Evolutionary conservation across 1,140 invertebrate genomes (phyloP), one percentile per base, ranked within the genome.

Genomic region (Pristionchus pacificus): DNA sequence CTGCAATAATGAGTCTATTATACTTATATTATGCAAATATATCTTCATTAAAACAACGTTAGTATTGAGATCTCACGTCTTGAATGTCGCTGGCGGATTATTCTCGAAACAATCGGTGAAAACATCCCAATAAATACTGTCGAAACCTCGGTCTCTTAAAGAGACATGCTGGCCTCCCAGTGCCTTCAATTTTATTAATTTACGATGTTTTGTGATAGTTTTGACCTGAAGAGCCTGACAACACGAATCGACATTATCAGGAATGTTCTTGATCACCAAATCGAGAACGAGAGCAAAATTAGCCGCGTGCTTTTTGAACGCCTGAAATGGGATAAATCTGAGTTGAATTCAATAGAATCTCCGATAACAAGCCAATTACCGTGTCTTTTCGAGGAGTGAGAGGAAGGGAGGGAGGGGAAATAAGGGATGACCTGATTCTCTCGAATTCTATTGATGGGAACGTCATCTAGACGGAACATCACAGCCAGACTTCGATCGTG

Each of bases 51-150:
- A n/a, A n/a, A n/a, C n/a, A n/a, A n/a, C n/a, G n/a, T n/a, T n/a
- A n/a, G n/a, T n/a, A n/a, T n/a, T n/a, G n/a, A n/a, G n/a, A n/a
- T n/a, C n/a, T 49, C 38, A 49, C 38, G 38, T 73, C 28, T 58
- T 68, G 66, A 73, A 73, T 31, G 71, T 55, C 1, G 65, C 49
- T 32, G 71, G 71, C n/a, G 68, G 71, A 55, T 73, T 68, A 25
- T 62, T 61, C n/a, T 73, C 71, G 29, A 73, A 73, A 68, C 71
- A 73, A 32, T 73, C 71, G 1, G 71, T 73, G 28, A 73, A 73
- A 24, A 69, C 63, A 60, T 73, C 71, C 71, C 71, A 73, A 31
- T 73, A 73, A 28, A 73, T 68, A 19, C 65, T 38, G 33, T 73
- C 65, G 60, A 73, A 73, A n/a, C 60, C 38, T 6, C 67, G 25